Conservation (phyloP, 2,888 invertebrate genomes). For the Habrosyne pyritoides region DNA sequence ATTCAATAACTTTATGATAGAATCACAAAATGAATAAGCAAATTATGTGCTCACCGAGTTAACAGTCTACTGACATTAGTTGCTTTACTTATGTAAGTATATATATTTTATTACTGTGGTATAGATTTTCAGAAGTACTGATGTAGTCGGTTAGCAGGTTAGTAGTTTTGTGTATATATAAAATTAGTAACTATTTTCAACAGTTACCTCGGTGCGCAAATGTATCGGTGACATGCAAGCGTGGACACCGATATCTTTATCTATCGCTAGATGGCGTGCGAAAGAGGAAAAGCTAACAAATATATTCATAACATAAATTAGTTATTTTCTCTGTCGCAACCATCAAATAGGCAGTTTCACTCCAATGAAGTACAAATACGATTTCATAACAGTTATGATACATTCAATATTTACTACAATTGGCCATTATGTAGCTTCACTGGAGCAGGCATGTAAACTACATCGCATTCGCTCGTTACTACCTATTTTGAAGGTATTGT, state of each 20-base stretch:
- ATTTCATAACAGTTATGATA: too few species aligned
- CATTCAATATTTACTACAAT: background rate
- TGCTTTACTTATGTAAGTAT: too few species aligned
- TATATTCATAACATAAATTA: background rate
- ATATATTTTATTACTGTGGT: background rate
- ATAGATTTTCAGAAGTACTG: background rate
- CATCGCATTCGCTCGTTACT: background rate
- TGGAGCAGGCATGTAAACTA: constrained; percentile 10
- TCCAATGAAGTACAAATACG: background rate
- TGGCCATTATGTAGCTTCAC: constrained; percentile 9
- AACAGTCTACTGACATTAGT: constrained; percentile 26
- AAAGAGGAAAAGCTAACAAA: constrained; percentile 2
- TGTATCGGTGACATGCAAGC: constrained; percentile 25
- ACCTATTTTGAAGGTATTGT: background rate
- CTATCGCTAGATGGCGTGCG: constrained; percentile 3
- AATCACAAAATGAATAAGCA: background rate
- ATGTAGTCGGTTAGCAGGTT: background rate
- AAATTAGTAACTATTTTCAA: constrained; percentile 6
- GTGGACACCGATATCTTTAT: constrained; percentile 18
- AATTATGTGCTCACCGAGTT: constrained; percentile 35
- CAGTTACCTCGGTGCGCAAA: constrained; percentile 17
- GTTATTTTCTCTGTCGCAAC: constrained; percentile 2
- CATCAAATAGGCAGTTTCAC: background rate
- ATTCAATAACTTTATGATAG: constrained; percentile 1
- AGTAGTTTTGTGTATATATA: background rate